These are phyloP conservation scores for Notodonta dromedarius DNA, from an alignment of 2,888 invertebrate genomes.

Conservation along the genomic window DNA sequence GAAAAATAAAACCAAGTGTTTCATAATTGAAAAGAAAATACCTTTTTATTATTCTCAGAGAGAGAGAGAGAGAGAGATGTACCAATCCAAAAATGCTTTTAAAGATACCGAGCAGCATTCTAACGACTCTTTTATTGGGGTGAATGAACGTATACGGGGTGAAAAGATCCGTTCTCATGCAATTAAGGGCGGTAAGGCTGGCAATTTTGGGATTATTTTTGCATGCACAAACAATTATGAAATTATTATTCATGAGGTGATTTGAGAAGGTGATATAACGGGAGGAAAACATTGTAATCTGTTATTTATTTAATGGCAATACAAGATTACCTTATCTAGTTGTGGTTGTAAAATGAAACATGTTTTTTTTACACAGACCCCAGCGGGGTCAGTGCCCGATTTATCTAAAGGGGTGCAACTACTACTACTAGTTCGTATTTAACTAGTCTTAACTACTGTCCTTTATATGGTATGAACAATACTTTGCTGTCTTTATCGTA, in stretches of 20 bases:
- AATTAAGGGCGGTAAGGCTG: constrained; percentile 45
- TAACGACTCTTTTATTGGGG: constrained; percentile 46
- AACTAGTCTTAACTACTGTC: no score
- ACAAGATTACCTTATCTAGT: no score
- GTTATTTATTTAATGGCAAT: neutral
- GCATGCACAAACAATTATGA: constrained; percentile 32
- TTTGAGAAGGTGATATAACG: neutral
- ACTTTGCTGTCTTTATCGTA: no score
- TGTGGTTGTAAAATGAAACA: no score
- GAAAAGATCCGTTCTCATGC: constrained; percentile 34
- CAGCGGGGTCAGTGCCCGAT: no score
- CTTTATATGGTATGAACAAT: no score
- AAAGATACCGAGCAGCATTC: constrained; percentile 29
- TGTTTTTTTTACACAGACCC: no score
- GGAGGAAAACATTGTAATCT: neutral
- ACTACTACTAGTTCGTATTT: no score
- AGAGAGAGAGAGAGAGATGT: neutral
- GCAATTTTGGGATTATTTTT: constrained; percentile 42
- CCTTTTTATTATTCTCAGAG: neutral
- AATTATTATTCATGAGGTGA: constrained; percentile 38
- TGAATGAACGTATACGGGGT: constrained; percentile 38
- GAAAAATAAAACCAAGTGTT: neutral
- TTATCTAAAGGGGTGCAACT: no score
- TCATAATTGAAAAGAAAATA: neutral
- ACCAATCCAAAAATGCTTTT: constrained; percentile 19